Base-by-base conservation (phyloP, 2,888 invertebrate genomes). In the Folsomia manolachei region DNA sequence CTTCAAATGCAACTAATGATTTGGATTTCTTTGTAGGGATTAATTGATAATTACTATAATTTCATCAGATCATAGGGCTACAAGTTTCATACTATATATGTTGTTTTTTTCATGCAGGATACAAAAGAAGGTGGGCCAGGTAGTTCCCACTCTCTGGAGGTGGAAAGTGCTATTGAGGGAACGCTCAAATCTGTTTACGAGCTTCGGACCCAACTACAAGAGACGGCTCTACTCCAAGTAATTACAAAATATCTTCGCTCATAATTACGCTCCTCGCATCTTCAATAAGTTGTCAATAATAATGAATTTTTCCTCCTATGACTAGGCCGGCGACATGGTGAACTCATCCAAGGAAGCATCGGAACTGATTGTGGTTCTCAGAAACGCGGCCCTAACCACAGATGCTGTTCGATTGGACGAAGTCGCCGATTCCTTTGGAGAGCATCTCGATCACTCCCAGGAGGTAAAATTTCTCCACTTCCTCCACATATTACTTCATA, bases 371-470 rank as follows among this genome's bases (percentile, higher is more conserved):
- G 88, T 87, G 78, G 88, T 87, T 66, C 88, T 93, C 80, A 88
- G 90, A 83, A 89, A 89, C 81, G 87, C 90, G 73, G 91, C 93
- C 52, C 85, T 91, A 78, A 88, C 90, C 78, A 91, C 91, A 74
- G 92, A 94, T 86, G 89, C 92, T 82, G 94, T 95, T 84, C 90
- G 93, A 84, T 90, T 98, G 82, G 94, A 96, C 84, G 95, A 93
- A 85, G 91, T 92, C 84, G 92, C 95, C 82, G 94, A 95, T 86
- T 91, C 92, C 85, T 97, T 98, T 85, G 92, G 94, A 84, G 97
- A 98, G 85, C 95, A 96, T 85, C 92, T 97, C 83, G 98, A 98
- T 86, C 98, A 98, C 85, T 92, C 98, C 83, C 92, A 97, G 85
- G 98, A 99, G 89, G 97, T 96, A 81, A 82, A 83, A n/a, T n/a